Percentiles rank a stretch among this genome's conserved stretches.
Conservation (phyloP, 2,113 vertebrate species). For the Psittacara wagleri region DNA sequence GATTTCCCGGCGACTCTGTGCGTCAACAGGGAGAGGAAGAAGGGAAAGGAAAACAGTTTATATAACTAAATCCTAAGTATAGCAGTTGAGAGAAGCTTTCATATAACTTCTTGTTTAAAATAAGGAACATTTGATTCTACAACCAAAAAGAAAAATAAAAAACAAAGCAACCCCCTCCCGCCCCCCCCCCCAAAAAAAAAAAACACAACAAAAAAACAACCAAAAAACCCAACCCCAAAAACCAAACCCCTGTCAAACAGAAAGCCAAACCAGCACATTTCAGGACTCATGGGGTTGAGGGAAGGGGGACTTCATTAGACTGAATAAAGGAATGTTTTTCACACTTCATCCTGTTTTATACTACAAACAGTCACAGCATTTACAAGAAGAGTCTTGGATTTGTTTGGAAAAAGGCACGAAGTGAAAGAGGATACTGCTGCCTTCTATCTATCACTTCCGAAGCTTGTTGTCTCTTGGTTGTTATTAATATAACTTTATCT, state of each 20-base stretch:
- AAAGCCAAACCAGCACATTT: neutral
- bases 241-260: neutral
- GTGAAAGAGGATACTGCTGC: neutral
- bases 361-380: neutral
- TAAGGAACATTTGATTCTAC: neutral
- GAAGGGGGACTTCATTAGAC: neutral
- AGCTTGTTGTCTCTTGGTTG: neutral
- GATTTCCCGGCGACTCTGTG: neutral
- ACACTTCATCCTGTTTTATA: neutral
- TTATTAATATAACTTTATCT: neutral
- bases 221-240: neutral
- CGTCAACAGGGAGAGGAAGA: conserved; percentile 1
- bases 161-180: neutral
- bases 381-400: neutral
- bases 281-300: neutral
- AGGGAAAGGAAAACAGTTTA: conserved; percentile 53
- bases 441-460: neutral
- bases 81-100: conserved; percentile 19
- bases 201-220: neutral
- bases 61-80: conserved; percentile 37
- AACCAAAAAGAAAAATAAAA: neutral
- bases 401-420: neutral
- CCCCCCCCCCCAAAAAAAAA: no score
- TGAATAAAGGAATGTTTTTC: neutral
- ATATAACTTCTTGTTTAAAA: conserved; percentile 23